phyloP scores from a whole-genome alignment of 30 jellyfish, hydroid and myxozoan genomes.

The Cassiopea xamachana region DNA sequence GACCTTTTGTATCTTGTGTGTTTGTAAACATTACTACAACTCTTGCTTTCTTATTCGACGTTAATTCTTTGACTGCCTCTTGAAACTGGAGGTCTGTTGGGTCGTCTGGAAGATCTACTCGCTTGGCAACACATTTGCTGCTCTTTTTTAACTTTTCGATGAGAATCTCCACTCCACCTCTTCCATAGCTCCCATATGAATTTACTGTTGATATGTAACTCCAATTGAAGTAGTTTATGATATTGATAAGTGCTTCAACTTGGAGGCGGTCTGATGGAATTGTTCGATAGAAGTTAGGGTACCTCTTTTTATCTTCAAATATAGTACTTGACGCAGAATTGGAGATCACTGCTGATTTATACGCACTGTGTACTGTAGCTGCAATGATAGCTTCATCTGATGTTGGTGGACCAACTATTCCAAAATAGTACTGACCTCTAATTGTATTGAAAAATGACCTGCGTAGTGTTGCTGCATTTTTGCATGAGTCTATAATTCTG shows the following conservation, averaged over 20 bases:
- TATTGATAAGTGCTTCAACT: conserved; percentile 63
- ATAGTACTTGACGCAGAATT: conserved; percentile 67
- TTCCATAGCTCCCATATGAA: conserved; percentile 80
- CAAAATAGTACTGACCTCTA: background rate
- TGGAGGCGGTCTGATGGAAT: conserved; percentile 80
- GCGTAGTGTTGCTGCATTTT: conserved; percentile 58
- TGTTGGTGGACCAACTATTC: conserved; percentile 75
- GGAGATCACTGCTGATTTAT: conserved; percentile 51
- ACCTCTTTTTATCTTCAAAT: conserved; percentile 58
- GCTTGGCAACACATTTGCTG: conserved; percentile 55
- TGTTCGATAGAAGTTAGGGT: conserved; percentile 74
- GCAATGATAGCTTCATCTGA: conserved; percentile 72
- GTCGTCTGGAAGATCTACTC: conserved; percentile 17
- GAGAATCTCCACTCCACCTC: conserved; percentile 53
- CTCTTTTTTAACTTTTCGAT: background rate
- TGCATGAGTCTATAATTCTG: conserved; percentile 64
- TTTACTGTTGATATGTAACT: conserved; percentile 62
- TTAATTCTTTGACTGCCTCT: conserved; percentile 13
- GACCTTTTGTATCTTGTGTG: conserved; percentile 64
- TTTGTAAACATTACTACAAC: conserved; percentile 72
- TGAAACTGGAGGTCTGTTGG: conserved; percentile 33
- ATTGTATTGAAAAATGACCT: conserved; percentile 16
- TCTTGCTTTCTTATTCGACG: conserved; percentile 8
- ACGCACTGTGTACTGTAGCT: conserved; percentile 66
- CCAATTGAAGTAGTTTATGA: conserved; percentile 74